A percentile compares a stretch with the other conserved stretches of the same genome.
phyloP scores from a whole-genome alignment of 1,140 invertebrate species.

The Saccostrea echinata region DNA sequence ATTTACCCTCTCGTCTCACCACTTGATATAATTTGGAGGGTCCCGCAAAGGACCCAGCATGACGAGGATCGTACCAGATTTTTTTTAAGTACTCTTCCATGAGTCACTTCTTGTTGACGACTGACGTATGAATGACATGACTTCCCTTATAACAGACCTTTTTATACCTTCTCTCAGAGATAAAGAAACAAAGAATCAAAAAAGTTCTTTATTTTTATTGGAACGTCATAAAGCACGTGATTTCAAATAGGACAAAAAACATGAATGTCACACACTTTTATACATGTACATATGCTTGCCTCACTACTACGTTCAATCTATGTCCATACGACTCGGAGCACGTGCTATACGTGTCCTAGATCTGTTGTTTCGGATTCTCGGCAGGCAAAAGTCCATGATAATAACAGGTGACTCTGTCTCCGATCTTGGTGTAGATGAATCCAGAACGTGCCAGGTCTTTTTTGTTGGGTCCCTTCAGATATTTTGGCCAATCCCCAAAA shows the following conservation, averaged over 20 bases:
- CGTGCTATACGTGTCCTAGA: too few species aligned
- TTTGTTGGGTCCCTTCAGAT: neutral
- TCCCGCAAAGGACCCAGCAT: constrained; percentile 41
- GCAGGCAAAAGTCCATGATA: neutral
- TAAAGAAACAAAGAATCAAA: too few species aligned
- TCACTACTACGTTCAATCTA: too few species aligned
- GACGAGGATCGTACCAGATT: constrained; percentile 43
- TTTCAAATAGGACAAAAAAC: too few species aligned
- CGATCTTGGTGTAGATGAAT: constrained; percentile 9
- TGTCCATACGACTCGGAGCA: too few species aligned
- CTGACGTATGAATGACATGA: neutral
- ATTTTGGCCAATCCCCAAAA: constrained; percentile 29
- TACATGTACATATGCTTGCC: too few species aligned
- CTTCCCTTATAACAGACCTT: neutral
- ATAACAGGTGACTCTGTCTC: neutral
- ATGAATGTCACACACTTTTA: too few species aligned
- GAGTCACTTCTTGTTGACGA: neutral
- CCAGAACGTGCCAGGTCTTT: neutral
- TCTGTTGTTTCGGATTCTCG: neutral
- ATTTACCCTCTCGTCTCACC: constrained; percentile 43
- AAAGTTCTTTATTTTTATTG: too few species aligned
- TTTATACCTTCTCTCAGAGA: too few species aligned
- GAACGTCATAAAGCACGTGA: too few species aligned
- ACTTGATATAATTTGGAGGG: neutral
- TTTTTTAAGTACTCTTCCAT: constrained; percentile 45